Percentiles rank a stretch among this genome's conserved stretches.
These are phyloP conservation scores for Amblyornis subalaris DNA, from an alignment of 2,113 vertebrate species.

Conservation along the genomic window DNA sequence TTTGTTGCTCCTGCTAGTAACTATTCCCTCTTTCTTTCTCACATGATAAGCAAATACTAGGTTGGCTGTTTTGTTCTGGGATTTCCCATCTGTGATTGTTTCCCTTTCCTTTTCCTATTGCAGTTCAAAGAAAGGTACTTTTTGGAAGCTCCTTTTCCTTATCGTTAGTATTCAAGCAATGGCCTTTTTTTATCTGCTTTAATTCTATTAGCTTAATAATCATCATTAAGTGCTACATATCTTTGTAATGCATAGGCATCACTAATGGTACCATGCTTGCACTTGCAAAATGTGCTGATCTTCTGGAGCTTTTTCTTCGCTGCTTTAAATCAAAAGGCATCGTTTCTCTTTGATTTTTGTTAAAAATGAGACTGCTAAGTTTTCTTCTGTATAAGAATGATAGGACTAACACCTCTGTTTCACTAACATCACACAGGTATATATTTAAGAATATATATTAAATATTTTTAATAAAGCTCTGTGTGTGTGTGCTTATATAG, in stretches of 20 bases:
- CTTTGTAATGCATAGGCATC: not conserved
- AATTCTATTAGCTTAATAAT: not conserved
- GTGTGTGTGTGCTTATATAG: accelerated
- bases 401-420: not conserved
- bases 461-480: not conserved
- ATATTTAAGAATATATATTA: not conserved
- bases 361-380: not conserved
- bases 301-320: not conserved
- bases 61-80: not conserved
- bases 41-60: not conserved
- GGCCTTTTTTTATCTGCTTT: not conserved
- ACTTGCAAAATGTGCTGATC: not conserved
- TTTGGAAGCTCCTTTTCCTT: not conserved
- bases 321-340: not conserved
- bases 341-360: not conserved
- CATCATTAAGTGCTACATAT: not conserved
- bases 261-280: not conserved
- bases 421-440: not conserved
- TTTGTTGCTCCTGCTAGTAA: not conserved
- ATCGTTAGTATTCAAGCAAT: not conserved
- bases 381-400: not conserved
- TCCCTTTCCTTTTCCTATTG: not conserved
- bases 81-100: not conserved
- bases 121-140: not conserved
- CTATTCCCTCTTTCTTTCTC: not conserved